Conservation (phyloP, 1,140 invertebrate species). For the Penaeus indicus region DNA sequence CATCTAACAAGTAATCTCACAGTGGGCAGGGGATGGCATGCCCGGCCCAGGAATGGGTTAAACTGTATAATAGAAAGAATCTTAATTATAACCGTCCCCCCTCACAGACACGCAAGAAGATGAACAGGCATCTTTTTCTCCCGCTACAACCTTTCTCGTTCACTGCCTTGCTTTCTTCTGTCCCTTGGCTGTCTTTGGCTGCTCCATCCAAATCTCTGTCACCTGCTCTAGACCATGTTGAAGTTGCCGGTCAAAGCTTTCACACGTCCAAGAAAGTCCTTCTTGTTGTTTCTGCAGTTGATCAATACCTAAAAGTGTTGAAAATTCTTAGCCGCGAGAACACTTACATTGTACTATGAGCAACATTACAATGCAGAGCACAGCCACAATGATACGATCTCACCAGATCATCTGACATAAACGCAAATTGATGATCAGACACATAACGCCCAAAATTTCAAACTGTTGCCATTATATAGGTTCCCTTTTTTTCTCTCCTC, state of each 20-base stretch:
- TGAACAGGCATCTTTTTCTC: neutral
- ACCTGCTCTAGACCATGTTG: constrained; percentile 99
- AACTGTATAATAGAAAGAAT: too few relatives aligned
- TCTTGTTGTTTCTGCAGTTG: constrained; percentile 94
- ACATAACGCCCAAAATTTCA: too few relatives aligned
- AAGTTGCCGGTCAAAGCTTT: constrained; percentile 99
- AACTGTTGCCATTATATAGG: too few relatives aligned
- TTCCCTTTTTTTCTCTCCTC: too few relatives aligned
- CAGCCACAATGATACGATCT: too few relatives aligned
- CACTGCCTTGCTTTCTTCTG: constrained; percentile 99
- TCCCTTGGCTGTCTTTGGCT: constrained; percentile 96
- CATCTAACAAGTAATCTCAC: too few relatives aligned
- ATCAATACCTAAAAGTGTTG: constrained; percentile 74
- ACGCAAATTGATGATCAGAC: too few relatives aligned
- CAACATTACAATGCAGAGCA: neutral
- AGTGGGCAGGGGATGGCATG: too few relatives aligned
- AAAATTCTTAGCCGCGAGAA: neutral
- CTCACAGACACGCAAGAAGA: neutral
- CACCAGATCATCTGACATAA: too few relatives aligned
- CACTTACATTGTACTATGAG: too few relatives aligned
- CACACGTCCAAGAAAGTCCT: constrained; percentile 94
- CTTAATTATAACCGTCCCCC: too few relatives aligned
- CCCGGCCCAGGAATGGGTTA: too few relatives aligned
- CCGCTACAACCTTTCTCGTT: constrained; percentile 81
- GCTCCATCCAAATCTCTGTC: constrained; percentile 99